These are phyloP conservation scores for Peromyscus californicus DNA, from an alignment of 2,113 vertebrate species.

Conservation along the genomic window DNA sequence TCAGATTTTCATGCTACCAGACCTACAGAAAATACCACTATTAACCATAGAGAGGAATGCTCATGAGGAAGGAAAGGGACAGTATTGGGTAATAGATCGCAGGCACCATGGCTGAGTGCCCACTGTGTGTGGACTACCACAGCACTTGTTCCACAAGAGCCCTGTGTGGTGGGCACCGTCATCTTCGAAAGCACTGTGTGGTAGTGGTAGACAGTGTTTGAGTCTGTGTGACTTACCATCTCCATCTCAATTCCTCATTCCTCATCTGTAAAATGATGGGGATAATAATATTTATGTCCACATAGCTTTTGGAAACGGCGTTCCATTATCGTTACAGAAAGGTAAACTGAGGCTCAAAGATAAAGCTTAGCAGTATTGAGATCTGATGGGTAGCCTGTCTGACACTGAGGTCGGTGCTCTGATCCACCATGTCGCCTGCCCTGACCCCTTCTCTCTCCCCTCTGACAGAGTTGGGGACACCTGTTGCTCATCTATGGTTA, in stretches of 20 bases:
- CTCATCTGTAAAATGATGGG: neutral
- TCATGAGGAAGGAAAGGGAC: fast-evolving
- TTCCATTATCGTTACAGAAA: neutral
- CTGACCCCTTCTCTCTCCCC: neutral
- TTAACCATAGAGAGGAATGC: neutral
- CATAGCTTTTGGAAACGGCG: neutral
- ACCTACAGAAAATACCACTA: neutral
- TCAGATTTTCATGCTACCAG: neutral
- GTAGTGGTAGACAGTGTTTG: fast-evolving
- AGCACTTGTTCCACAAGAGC: neutral
- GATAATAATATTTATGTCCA: neutral
- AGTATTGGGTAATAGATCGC: fast-evolving
- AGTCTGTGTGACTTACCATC: neutral
- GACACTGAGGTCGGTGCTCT: neutral
- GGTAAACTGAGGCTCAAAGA: neutral
- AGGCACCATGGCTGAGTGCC: neutral
- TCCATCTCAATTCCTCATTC: neutral
- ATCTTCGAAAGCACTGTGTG: neutral
- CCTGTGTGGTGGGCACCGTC: too few species aligned
- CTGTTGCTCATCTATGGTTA: neutral
- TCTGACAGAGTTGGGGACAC: neutral
- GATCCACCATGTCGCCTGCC: too few species aligned
- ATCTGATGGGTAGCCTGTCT: neutral
- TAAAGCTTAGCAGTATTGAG: neutral
- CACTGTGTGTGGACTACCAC: fast-evolving